These are phyloP conservation scores for Zaprionus kolodkinae DNA, from an alignment of 1,140 invertebrate genomes.

Conservation along the genomic window DNA sequence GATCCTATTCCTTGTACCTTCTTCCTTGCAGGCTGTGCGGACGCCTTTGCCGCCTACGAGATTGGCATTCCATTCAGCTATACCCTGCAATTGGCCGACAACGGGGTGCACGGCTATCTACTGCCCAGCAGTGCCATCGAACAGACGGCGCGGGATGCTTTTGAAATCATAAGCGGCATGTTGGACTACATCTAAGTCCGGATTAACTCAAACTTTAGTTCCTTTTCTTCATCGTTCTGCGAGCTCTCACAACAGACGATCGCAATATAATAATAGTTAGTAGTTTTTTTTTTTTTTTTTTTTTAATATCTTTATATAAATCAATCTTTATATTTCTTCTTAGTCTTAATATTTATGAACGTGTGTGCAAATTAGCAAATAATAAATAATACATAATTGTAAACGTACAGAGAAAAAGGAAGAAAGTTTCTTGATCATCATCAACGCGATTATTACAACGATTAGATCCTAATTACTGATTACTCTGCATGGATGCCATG, in stretches of 20 bases:
- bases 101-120: conserved; percentile 91
- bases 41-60: conserved; percentile 90
- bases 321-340: conserved; percentile 23
- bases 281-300: conserved; percentile 43
- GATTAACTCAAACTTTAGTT: conserved; percentile 34
- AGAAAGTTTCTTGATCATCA: background rate
- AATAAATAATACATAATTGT: conserved; percentile 34
- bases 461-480: conserved; percentile 5
- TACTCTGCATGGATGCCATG: conserved; percentile 55
- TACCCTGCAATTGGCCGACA: conserved; percentile 91
- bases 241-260: background rate
- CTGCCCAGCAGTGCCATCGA: conserved; percentile 91
- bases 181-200: conserved; percentile 84
- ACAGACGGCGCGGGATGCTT: conserved; percentile 91
- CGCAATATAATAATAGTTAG: conserved; percentile 8
- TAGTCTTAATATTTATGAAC: conserved; percentile 47
- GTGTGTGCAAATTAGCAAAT: conserved; percentile 27
- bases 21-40: conserved; percentile 88
- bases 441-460: background rate
- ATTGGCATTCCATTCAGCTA: conserved; percentile 90
- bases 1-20: background rate
- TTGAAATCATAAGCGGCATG: conserved; percentile 90
- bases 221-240: conserved; percentile 19
- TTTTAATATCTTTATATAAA: conserved; percentile 28
- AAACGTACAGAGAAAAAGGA: background rate